Evolutionary conservation across 2,797 vertebrate species (phyloP), one percentile per base, ranked within the genome.

Genomic region (Darevskia nairensis): DNA sequence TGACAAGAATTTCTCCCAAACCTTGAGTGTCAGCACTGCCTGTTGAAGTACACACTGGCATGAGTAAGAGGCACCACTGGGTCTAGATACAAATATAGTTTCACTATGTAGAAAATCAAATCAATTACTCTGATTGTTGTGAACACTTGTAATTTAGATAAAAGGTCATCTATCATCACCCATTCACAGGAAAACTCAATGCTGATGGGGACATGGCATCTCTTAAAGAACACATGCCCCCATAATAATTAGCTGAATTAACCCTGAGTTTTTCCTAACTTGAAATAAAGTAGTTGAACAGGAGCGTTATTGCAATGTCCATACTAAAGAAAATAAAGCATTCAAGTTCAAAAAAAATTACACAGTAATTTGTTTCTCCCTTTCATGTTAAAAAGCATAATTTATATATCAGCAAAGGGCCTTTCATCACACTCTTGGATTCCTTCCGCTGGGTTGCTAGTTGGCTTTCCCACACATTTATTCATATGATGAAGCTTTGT

Each of bases 311-410:
- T 39, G 66, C 71, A 25, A 41, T 85, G 84, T 88, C 46, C 44
- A 90, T 83, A 64, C 84, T 89, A 41, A 92, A 93, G 82, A 8
- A 77, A 15, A 78, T 1, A 84, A 83, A 86, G 50, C 80, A 84
- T 3, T 23, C 25, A 41, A 61, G n/a, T 72, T 89, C 77, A 71
- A 41, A 13, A 41, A 13, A 89, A 94, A 87, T 76, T 88, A 13
- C 19, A 29, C 76, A 41, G 61, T 79, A 93, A 92, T 93, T 94
- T 69, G 27, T 41, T 93, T 94, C 89, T 39, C 84, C 55, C 46
- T 94, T 91, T 93, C 80, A 90, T 92, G 55, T 1, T 88, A 90
- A 86, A 75, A 93, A 46, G 29, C 61, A 55, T 92, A 85, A 91
- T 84, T 90, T 86, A 90, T 46, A 59, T 41, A 90, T 86, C 86